Evolutionary conservation across 2,113 vertebrate genomes (phyloP).

Genomic region (Erpornis zantholeuca): DNA sequence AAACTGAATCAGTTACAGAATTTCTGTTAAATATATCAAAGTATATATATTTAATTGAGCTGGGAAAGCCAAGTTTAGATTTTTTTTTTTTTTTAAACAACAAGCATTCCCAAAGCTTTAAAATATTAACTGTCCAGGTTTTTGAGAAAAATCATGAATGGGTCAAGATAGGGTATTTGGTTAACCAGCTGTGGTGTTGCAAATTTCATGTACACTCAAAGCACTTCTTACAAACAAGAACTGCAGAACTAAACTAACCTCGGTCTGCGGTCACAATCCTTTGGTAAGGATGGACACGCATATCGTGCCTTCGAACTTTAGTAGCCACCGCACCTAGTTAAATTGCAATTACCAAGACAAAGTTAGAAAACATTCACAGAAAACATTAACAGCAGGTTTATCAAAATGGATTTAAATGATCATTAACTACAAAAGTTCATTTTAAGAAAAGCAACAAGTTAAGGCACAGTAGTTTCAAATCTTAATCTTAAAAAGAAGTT

Average conservation of each 20-base stretch:
- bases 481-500: conserved; percentile 71
- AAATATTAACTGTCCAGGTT: background rate
- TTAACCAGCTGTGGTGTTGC: conserved; percentile 80
- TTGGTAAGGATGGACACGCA: conserved; percentile 99
- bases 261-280: conserved; percentile 99
- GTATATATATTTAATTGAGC: conserved; percentile 50
- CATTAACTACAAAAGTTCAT: conserved; percentile 81
- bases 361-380: conserved; percentile 88
- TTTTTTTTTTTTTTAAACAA: background rate
- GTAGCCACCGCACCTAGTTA: conserved; percentile 99
- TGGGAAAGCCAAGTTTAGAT: conserved; percentile 37
- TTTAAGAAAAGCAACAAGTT: conserved; percentile 82
- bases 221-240: conserved; percentile 79
- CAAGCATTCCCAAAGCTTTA: conserved; percentile 25
- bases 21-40: conserved; percentile 38
- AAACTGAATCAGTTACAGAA: conserved; percentile 3
- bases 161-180: conserved; percentile 43
- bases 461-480: conserved; percentile 91
- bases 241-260: conserved; percentile 99
- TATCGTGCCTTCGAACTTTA: conserved; percentile 99
- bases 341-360: conserved; percentile 97
- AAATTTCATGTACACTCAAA: conserved; percentile 76
- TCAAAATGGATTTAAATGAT: conserved; percentile 87
- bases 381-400: conserved; percentile 86
- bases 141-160: background rate